Evolutionary conservation across 2,888 invertebrate species (phyloP).

Genomic region (Bombylius discolor): DNA sequence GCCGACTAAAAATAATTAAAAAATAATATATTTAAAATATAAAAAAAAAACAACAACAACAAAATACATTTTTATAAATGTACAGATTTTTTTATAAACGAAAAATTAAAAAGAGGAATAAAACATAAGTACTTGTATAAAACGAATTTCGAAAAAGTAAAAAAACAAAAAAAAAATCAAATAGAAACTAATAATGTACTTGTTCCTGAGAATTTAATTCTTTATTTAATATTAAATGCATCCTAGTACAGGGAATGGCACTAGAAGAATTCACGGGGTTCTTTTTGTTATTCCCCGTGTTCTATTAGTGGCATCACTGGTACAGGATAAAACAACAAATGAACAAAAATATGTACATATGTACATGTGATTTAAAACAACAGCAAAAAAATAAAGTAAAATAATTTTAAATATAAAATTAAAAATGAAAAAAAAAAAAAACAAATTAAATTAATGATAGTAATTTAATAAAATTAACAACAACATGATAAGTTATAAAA

Average conservation of each 20-base stretch:
- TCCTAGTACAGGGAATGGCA: constrained; percentile 45
- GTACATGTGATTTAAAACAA: not conserved
- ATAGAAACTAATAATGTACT: no score
- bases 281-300: constrained; percentile 37
- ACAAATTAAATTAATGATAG: no score
- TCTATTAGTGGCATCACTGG: constrained; percentile 42
- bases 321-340: constrained; percentile 22
- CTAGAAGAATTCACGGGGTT: constrained; percentile 53
- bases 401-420: not conserved
- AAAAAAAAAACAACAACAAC: not conserved
- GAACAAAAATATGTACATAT: not conserved
- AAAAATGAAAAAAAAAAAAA: not conserved
- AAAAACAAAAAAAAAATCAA: no score
- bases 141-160: no score
- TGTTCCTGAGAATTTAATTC: no score
- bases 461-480: no score
- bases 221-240: not conserved
- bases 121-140: no score
- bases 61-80: not conserved
- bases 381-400: not conserved
- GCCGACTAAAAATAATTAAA: not conserved
- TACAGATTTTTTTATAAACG: no score
- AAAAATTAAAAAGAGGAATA: no score
- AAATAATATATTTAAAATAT: not conserved
- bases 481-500: no score